phyloP scores from a whole-genome alignment of 2,113 vertebrate genomes.

The Xiphias gladius region DNA sequence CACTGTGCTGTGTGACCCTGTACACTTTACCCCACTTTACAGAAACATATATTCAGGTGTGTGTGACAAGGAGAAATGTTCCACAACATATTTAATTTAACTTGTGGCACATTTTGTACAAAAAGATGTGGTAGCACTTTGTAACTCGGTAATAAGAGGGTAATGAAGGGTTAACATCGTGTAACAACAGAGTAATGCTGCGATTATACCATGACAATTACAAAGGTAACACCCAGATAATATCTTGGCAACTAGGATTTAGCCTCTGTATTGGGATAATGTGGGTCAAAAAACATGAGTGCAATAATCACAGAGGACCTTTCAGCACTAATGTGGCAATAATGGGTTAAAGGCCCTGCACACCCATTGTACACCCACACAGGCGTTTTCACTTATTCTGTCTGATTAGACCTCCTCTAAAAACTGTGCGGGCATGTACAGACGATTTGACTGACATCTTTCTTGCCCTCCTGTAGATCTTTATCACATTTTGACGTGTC shows the following conservation, averaged over 20 bases:
- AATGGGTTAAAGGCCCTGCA: background rate
- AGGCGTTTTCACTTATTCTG: background rate
- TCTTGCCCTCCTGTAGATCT: background rate
- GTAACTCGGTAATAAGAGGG: background rate
- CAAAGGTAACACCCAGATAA: too few species aligned
- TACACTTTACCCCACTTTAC: slow-evolving; percentile 31
- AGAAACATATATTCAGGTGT: slow-evolving; percentile 35
- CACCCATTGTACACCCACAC: background rate
- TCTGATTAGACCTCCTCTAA: background rate
- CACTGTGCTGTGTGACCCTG: slow-evolving; percentile 26
- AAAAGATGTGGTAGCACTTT: background rate
- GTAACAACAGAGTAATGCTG: background rate
- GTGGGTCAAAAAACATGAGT: background rate
- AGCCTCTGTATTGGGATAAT: background rate
- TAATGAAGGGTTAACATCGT: background rate
- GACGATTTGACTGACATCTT: background rate
- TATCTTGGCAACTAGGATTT: background rate
- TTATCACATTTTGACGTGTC: background rate
- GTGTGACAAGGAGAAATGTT: background rate
- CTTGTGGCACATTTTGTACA: background rate
- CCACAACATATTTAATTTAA: slow-evolving; percentile 5
- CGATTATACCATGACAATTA: too few species aligned
- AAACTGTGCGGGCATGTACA: slow-evolving; percentile 5
- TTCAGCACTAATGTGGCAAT: background rate
- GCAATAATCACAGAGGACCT: background rate